phyloP scores from a whole-genome alignment of 1,140 invertebrate genomes.

The Yoshiicerus persimilis region DNA sequence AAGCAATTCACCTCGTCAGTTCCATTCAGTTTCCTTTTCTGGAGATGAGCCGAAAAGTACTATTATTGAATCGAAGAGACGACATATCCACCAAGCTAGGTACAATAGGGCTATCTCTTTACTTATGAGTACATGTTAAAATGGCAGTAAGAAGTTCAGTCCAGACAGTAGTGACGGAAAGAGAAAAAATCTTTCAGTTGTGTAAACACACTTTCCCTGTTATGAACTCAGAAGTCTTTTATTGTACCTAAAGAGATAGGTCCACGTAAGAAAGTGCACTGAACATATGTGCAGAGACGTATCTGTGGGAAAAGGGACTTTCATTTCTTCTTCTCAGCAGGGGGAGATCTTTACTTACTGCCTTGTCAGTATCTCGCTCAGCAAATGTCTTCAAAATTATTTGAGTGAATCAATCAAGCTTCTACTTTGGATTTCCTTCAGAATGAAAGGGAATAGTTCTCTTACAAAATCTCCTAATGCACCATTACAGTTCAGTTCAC shows the following conservation, averaged over 20 bases:
- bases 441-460: not conserved
- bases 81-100: not conserved
- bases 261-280: too few species aligned
- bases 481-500: not conserved
- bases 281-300: too few species aligned
- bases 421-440: not conserved
- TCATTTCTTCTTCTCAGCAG: not conserved
- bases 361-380: not conserved
- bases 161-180: not conserved
- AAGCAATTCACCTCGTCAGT: not conserved
- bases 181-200: not conserved
- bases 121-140: not conserved
- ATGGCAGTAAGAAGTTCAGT: not conserved
- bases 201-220: not conserved
- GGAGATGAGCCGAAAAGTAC: not conserved
- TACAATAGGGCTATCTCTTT: not conserved
- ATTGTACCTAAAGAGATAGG: too few species aligned
- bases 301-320: not conserved
- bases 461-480: not conserved
- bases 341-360: not conserved
- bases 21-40: not conserved
- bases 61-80: not conserved
- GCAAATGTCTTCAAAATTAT: slow-evolving; percentile 3
- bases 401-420: not conserved
- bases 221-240: too few species aligned